Percentiles rank a stretch among this genome's conserved stretches.
phyloP scores from a whole-genome alignment of 2,113 vertebrate genomes.

The Perognathus longimembris region DNA sequence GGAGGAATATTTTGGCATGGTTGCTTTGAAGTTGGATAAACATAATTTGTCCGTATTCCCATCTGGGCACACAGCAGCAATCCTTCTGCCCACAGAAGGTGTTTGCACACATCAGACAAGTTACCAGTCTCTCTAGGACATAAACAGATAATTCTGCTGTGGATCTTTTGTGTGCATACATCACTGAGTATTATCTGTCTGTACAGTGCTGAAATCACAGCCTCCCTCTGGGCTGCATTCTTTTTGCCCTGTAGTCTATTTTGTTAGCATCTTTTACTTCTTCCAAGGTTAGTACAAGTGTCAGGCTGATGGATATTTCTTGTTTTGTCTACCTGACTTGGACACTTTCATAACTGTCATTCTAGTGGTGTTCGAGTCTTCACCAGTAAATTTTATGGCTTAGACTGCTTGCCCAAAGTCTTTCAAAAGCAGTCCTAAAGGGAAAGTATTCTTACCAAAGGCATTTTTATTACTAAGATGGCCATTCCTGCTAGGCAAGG shows the following conservation, averaged over 20 bases:
- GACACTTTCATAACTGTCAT: not conserved
- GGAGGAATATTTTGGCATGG: conserved; percentile 75
- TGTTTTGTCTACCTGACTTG: not conserved
- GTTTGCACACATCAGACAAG: conserved; percentile 53
- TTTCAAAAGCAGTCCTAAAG: not conserved
- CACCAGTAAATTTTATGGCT: not conserved
- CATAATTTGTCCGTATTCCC: conserved; percentile 59
- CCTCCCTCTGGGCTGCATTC: not conserved
- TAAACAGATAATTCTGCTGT: not conserved
- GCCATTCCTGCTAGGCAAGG: not conserved
- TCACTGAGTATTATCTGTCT: not conserved
- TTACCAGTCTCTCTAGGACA: conserved; percentile 33
- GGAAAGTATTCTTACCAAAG: not conserved
- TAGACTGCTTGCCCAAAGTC: not conserved
- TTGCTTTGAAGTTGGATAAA: conserved; percentile 71
- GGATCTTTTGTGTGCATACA: not conserved
- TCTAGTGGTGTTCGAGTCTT: not conserved
- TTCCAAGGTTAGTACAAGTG: not conserved
- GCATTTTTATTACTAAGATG: not conserved
- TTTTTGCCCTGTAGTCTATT: not conserved
- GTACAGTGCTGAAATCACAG: not conserved
- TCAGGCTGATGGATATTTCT: not conserved
- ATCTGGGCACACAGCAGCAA: conserved; percentile 68
- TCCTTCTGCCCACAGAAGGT: conserved; percentile 62
- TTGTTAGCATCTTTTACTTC: not conserved